These are phyloP conservation scores for Selene dorsalis DNA, from an alignment of 2,797 vertebrate genomes.

Conservation along the genomic window DNA sequence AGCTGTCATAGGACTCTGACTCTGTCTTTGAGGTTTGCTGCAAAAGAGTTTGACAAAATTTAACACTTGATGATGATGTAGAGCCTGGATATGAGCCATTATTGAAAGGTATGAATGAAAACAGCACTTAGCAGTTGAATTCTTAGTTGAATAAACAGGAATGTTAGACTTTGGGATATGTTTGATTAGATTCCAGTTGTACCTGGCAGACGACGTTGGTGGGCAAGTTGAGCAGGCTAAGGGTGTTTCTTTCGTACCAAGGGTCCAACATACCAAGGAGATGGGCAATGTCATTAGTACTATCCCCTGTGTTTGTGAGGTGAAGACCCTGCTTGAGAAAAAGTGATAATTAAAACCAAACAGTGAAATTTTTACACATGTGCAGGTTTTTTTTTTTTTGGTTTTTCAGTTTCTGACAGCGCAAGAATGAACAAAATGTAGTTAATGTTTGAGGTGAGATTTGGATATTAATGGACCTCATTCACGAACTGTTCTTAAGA, in stretches of 20 bases:
- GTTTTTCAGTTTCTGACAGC: background rate
- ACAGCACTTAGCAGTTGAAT: background rate
- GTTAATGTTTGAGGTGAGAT: background rate
- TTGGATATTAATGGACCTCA: too few relatives aligned
- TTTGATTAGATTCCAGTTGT: conserved; percentile 13
- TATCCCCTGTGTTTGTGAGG: conserved; percentile 77
- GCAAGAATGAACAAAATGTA: background rate
- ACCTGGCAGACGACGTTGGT: conserved; percentile 93
- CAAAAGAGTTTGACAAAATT: conserved; percentile 15
- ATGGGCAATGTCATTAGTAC: conserved; percentile 93
- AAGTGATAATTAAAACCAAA: conserved; percentile 16
- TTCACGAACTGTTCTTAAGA: too few relatives aligned
- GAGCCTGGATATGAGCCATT: background rate
- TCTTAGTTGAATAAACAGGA: conserved; percentile 12
- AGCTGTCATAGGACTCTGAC: conserved; percentile 80
- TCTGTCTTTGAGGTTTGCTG: conserved; percentile 90
- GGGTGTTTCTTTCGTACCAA: conserved; percentile 96
- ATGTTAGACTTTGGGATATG: background rate
- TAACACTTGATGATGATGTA: background rate
- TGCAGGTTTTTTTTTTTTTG: background rate
- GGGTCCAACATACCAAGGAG: conserved; percentile 97
- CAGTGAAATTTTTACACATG: background rate
- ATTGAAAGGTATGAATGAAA: background rate
- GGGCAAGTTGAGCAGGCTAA: conserved; percentile 91
- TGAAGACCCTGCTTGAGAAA: conserved; percentile 69